Percentiles rank a stretch among this genome's conserved stretches.
These are phyloP conservation scores for Platyscapa corneri DNA, from an alignment of 1,140 invertebrate species.

Conservation along the genomic window DNA sequence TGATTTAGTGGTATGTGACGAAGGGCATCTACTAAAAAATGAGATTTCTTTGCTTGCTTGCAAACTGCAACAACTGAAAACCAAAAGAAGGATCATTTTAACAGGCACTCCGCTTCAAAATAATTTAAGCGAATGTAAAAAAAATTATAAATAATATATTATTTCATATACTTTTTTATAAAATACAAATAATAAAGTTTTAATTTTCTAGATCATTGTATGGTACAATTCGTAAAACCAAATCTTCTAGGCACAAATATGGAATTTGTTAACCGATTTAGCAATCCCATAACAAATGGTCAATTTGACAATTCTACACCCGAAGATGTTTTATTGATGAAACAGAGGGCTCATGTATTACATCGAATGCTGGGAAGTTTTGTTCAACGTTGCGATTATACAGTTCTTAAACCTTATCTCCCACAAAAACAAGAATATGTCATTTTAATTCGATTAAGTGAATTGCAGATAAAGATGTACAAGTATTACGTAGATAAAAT, in stretches of 20 bases:
- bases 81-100: constrained; percentile 87
- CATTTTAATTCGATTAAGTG: constrained; percentile 85
- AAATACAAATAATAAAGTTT: background rate
- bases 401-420: constrained; percentile 86
- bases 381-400: constrained; percentile 92
- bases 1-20: constrained; percentile 93
- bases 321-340: constrained; percentile 93
- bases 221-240: constrained; percentile 97
- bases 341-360: constrained; percentile 91
- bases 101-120: constrained; percentile 97
- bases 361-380: constrained; percentile 92
- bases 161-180: background rate
- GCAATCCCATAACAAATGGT: constrained; percentile 95
- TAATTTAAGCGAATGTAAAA: constrained; percentile 92
- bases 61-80: constrained; percentile 85
- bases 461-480: constrained; percentile 84
- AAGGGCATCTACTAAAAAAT: constrained; percentile 94
- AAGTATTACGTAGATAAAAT: constrained; percentile 78
- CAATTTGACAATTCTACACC: constrained; percentile 93
- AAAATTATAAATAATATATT: background rate
- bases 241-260: constrained; percentile 90
- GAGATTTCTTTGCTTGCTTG: constrained; percentile 87
- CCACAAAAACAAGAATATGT: constrained; percentile 98
- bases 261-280: constrained; percentile 92
- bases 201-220: constrained; percentile 87